These are phyloP conservation scores for Clarias magur DNA, from an alignment of 2,113 vertebrate species.

Conservation along the genomic window DNA sequence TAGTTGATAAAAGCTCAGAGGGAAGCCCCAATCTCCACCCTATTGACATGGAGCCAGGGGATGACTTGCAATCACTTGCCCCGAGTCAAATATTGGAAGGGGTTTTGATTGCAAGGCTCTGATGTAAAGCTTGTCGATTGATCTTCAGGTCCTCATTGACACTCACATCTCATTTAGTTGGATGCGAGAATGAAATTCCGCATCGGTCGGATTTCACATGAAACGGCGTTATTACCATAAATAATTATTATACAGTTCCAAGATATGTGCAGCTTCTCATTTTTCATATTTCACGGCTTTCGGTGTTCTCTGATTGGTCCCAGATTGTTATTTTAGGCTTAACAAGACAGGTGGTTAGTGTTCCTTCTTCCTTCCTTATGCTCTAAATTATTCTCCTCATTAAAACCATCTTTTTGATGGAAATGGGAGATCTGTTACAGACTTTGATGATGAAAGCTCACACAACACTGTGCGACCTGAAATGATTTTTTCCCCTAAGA, in stretches of 20 bases:
- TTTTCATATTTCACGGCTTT: constrained; percentile 24
- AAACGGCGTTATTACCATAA: neutral
- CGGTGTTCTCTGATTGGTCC: constrained; percentile 46
- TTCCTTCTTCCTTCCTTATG: constrained; percentile 36
- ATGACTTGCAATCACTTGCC: constrained; percentile 14
- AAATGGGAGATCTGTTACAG: constrained; percentile 32
- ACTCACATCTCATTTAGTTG: constrained; percentile 16
- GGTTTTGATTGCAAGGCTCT: constrained; percentile 34
- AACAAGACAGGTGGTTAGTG: constrained; percentile 29
- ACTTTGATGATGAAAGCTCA: constrained; percentile 29
- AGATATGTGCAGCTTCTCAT: neutral
- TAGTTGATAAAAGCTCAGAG: constrained; percentile 50
- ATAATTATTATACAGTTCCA: neutral
- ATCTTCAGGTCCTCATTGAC: constrained; percentile 23
- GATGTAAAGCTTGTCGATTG: neutral
- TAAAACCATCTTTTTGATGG: constrained; percentile 50
- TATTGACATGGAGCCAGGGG: constrained; percentile 34
- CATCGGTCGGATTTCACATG: neutral
- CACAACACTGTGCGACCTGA: constrained; percentile 45
- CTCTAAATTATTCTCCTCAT: constrained; percentile 49
- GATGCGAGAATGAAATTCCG: neutral
- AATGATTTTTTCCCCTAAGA: neutral
- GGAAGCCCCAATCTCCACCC: constrained; percentile 33
- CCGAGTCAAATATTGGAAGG: constrained; percentile 28
- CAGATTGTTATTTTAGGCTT: constrained; percentile 34